These are phyloP conservation scores for Nasonia vitripennis DNA, from an alignment of 1,140 invertebrate genomes.

Conservation along the genomic window DNA sequence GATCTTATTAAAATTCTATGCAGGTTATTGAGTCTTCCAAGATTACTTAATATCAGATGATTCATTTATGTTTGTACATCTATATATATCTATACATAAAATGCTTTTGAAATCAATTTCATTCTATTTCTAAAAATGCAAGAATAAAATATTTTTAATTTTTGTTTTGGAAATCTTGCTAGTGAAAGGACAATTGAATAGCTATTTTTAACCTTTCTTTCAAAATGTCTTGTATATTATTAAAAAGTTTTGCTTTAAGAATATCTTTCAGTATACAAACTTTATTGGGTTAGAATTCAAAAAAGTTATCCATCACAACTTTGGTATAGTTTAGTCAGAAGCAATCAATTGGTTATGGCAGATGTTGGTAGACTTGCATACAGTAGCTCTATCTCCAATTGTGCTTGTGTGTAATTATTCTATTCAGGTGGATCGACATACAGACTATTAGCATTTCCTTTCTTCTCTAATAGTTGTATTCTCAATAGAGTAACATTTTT, in stretches of 20 bases:
- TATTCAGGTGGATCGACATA: slow-evolving; percentile 7
- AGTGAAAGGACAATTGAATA: neutral
- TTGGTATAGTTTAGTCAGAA: neutral
- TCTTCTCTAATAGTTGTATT: neutral
- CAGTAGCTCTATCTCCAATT: neutral
- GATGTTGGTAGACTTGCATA: neutral
- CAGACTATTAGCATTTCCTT: neutral
- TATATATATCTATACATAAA: no score
- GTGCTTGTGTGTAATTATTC: slow-evolving; percentile 28
- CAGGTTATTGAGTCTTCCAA: neutral
- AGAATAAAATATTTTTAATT: neutral
- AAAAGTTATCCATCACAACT: neutral
- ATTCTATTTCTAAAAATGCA: no score
- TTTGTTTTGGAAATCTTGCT: no score
- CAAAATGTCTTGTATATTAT: neutral
- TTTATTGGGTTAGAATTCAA: neutral
- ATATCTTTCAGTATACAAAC: neutral
- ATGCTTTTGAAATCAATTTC: neutral
- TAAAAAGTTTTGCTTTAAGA: neutral
- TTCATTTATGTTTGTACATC: neutral
- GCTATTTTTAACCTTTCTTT: neutral
- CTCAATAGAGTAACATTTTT: neutral
- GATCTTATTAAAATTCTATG: neutral
- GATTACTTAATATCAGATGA: neutral
- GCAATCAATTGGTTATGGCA: slow-evolving; percentile 5